Percentiles rank a stretch among this genome's conserved stretches.
Evolutionary conservation across 2,113 vertebrate genomes (phyloP).

Genomic region (Gopherus flavomarginatus): DNA sequence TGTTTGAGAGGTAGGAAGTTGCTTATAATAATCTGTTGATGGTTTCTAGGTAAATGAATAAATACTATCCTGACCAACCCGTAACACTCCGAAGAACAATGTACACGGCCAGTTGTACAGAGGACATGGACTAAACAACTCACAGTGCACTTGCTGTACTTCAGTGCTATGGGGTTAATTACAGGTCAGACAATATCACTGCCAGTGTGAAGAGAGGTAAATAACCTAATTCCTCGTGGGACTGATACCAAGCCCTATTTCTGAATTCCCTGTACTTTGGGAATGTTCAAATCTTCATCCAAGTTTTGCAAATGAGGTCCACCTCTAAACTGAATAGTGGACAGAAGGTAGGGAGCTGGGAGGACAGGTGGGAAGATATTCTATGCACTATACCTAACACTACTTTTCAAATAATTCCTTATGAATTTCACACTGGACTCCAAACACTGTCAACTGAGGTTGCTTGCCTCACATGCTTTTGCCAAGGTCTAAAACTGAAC

Average conservation of each 20-base stretch:
- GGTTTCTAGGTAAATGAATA: neutral
- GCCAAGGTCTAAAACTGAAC: neutral
- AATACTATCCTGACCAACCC: neutral
- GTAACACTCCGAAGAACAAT: neutral
- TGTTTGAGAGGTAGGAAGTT: neutral
- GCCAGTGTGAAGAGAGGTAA: neutral
- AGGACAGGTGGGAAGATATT: neutral
- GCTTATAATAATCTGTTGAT: neutral
- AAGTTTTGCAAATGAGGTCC: neutral
- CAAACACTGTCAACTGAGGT: neutral
- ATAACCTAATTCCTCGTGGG: neutral
- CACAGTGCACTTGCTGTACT: rapidly evolving
- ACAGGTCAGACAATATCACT: neutral
- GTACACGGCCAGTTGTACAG: neutral
- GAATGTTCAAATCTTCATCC: neutral
- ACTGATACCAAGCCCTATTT: neutral
- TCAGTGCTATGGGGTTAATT: neutral
- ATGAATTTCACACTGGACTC: neutral
- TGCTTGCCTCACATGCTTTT: neutral
- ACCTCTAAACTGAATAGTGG: neutral
- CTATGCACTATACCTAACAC: neutral
- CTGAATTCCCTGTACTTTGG: neutral
- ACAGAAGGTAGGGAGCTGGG: neutral
- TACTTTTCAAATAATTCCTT: neutral
- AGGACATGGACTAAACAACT: neutral